Evolutionary conservation across 2,888 invertebrate genomes (phyloP).

Genomic region (Xiphydria camelus): DNA sequence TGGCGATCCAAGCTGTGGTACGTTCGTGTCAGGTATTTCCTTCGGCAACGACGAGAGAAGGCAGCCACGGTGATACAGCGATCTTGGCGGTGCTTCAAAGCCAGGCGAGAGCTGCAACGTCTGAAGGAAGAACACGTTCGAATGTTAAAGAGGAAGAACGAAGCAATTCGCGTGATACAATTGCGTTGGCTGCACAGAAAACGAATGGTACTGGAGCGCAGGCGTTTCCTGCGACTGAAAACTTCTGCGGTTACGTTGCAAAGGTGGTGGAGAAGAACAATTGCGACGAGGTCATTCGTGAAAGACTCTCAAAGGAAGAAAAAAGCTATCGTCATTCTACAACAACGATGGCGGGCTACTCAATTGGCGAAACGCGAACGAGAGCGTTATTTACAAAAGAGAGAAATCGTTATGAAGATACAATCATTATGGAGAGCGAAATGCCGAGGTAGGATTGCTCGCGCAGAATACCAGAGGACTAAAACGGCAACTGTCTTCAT

Average conservation of each 20-base stretch:
- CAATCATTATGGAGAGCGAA: constrained; percentile 61
- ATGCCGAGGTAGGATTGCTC: constrained; percentile 36
- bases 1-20: constrained; percentile 71
- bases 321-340: constrained; percentile 56
- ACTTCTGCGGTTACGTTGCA: constrained; percentile 59
- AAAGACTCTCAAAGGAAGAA: constrained; percentile 32
- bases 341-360: constrained; percentile 59
- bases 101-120: constrained; percentile 15
- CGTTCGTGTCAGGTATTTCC: constrained; percentile 38
- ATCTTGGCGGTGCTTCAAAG: constrained; percentile 38
- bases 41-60: constrained; percentile 31
- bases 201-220: constrained; percentile 52
- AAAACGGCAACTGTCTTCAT: constrained; percentile 42
- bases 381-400: constrained; percentile 52
- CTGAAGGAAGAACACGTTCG: constrained; percentile 22
- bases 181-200: constrained; percentile 61
- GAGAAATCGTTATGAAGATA: constrained; percentile 56
- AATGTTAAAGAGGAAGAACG: constrained; percentile 50
- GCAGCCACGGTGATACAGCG: constrained; percentile 47
- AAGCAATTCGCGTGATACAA: constrained; percentile 66
- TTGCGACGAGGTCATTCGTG: constrained; percentile 32
- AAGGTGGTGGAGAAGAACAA: constrained; percentile 59
- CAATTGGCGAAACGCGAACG: constrained; percentile 54
- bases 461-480: constrained; percentile 40
- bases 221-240: constrained; percentile 39